Conservation (phyloP, 2,888 invertebrate genomes). For the Axea sp. region DNA sequence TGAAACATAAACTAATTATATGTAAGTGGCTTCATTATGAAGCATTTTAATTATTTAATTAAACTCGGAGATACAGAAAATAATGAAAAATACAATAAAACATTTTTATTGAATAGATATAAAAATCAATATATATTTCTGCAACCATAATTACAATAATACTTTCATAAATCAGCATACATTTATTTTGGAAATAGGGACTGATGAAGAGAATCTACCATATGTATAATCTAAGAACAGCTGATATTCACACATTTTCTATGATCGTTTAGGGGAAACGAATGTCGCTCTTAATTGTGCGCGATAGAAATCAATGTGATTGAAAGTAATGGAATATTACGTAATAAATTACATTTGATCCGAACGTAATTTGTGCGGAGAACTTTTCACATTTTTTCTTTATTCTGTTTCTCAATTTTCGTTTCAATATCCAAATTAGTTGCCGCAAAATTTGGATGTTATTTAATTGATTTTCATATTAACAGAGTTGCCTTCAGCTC, state of each 20-base stretch:
- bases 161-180: constrained; percentile 38
- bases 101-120: too few relatives aligned
- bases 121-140: too few relatives aligned
- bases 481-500: constrained; percentile 9
- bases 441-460: constrained; percentile 8
- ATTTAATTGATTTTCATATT: constrained; percentile 33
- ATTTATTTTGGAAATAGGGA: constrained; percentile 30
- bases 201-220: constrained; percentile 21
- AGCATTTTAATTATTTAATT: too few relatives aligned
- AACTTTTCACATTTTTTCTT: background rate
- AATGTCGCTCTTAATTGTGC: constrained; percentile 26
- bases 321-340: constrained; percentile 3
- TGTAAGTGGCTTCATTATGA: too few relatives aligned
- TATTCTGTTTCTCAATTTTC: background rate
- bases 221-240: constrained; percentile 40
- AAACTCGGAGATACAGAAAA: too few relatives aligned
- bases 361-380: background rate
- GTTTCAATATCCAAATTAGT: too few relatives aligned
- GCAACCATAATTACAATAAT: background rate
- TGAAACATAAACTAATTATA: too few relatives aligned
- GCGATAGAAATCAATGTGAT: constrained; percentile 33
- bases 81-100: too few relatives aligned
- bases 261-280: constrained; percentile 22
- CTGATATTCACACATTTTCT: constrained; percentile 48
- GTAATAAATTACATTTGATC: background rate